These are phyloP conservation scores for Acinonyx jubatus DNA, from an alignment of 2,113 vertebrate species.

Conservation along the genomic window DNA sequence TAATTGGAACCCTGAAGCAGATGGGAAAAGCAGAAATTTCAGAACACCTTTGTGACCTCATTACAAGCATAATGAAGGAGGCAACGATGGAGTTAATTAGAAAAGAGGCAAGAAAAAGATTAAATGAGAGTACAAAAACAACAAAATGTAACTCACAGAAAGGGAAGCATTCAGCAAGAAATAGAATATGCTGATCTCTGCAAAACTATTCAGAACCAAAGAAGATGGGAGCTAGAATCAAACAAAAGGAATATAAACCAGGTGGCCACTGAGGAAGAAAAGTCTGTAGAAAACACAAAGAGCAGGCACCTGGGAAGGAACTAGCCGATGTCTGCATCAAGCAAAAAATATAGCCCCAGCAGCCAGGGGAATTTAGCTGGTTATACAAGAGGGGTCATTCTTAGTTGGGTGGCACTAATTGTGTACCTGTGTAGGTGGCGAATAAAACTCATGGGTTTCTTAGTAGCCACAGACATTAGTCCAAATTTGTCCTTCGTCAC, in stretches of 20 bases:
- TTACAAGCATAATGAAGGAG: constrained; percentile 79
- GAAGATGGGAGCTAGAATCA: constrained; percentile 67
- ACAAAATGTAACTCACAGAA: constrained; percentile 76
- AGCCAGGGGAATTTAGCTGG: constrained; percentile 40
- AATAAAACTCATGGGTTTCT: constrained; percentile 6
- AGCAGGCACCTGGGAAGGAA: constrained; percentile 68
- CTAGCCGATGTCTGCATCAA: constrained; percentile 40
- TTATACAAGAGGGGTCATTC: neutral
- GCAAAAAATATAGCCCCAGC: constrained; percentile 30
- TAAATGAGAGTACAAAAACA: constrained; percentile 79
- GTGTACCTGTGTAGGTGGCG: neutral
- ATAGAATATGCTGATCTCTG: constrained; percentile 80
- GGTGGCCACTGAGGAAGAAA: constrained; percentile 76
- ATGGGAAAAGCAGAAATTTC: constrained; percentile 74
- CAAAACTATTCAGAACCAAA: constrained; percentile 75
- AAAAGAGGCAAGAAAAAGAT: constrained; percentile 72
- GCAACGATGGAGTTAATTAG: constrained; percentile 82
- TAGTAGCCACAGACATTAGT: neutral
- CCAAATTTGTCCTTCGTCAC: neutral
- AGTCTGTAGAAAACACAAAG: constrained; percentile 71
- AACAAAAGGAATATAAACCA: constrained; percentile 77
- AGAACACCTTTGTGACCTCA: constrained; percentile 78
- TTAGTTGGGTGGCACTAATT: neutral
- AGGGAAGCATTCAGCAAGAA: constrained; percentile 79
- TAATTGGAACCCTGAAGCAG: constrained; percentile 73